phyloP scores from a whole-genome alignment of 2,113 vertebrate genomes.

The Bufo bufo region DNA sequence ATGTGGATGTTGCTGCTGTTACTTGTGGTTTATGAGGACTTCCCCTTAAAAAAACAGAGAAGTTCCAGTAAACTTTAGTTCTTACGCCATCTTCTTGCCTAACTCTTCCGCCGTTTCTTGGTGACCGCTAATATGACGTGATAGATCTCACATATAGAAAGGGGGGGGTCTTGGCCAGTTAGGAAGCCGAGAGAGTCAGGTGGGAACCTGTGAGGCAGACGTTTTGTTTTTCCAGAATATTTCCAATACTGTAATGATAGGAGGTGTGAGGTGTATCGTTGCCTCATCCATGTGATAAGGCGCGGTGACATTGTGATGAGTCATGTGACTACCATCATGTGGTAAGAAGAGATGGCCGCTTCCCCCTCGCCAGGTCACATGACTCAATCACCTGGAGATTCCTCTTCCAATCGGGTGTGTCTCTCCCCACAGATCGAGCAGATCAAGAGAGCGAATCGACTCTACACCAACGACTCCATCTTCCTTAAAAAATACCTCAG shows the following conservation, averaged over 20 bases:
- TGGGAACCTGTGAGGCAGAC: too few relatives aligned
- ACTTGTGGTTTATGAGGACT: neutral
- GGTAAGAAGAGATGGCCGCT: neutral
- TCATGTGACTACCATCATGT: neutral
- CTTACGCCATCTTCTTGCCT: neutral
- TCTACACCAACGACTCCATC: slow-evolving; percentile 93
- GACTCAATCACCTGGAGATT: neutral
- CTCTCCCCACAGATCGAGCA: slow-evolving; percentile 82
- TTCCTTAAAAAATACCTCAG: slow-evolving; percentile 85
- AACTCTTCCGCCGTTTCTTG: neutral
- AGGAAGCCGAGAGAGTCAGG: too few relatives aligned
- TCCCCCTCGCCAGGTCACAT: neutral
- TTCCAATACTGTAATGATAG: neutral
- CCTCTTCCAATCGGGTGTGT: too few relatives aligned
- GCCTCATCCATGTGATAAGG: too few relatives aligned
- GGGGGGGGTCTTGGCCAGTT: too few relatives aligned
- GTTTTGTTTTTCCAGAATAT: too few relatives aligned
- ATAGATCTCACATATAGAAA: too few relatives aligned
- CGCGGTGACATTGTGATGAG: too few relatives aligned
- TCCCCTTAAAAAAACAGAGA: neutral
- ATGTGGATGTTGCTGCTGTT: neutral
- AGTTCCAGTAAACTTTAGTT: neutral
- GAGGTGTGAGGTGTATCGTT: too few relatives aligned
- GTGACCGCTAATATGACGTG: neutral
- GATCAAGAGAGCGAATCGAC: slow-evolving; percentile 89